A percentile compares a stretch with the other conserved stretches of the same genome.
phyloP scores from a whole-genome alignment of 2,797 vertebrate species.

The Antennarius maculatus region DNA sequence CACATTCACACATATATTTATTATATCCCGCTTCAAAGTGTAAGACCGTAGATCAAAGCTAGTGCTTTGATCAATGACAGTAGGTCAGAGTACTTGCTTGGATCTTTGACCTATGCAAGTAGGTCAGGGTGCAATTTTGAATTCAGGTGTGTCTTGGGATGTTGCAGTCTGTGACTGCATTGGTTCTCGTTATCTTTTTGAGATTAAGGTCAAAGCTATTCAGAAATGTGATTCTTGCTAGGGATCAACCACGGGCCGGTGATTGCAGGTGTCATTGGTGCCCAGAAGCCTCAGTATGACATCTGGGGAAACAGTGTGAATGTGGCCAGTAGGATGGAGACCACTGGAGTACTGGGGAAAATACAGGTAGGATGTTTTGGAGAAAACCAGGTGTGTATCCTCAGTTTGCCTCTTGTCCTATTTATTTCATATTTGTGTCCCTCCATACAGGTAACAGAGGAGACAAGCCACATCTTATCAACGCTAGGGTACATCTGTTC shows the following conservation, averaged over 20 bases:
- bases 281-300: slow-evolving; percentile 97
- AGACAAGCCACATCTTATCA: slow-evolving; percentile 88
- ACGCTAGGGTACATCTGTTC: slow-evolving; percentile 93
- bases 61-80: too few relatives aligned
- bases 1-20: too few relatives aligned
- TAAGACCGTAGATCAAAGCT: too few relatives aligned
- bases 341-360: slow-evolving; percentile 94
- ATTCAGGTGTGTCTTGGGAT: too few relatives aligned
- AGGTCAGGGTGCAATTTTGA: too few relatives aligned
- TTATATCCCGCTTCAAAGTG: too few relatives aligned
- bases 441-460: slow-evolving; percentile 90
- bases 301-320: slow-evolving; percentile 99
- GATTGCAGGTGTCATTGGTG: slow-evolving; percentile 97
- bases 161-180: too few relatives aligned
- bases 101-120: too few relatives aligned
- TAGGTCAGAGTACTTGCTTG: too few relatives aligned
- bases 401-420: not conserved
- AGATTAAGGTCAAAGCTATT: not conserved
- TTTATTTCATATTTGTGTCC: not conserved
- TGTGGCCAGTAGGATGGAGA: slow-evolving; percentile 98
- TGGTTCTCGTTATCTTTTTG: too few relatives aligned
- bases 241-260: slow-evolving; percentile 97
- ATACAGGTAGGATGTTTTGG: slow-evolving; percentile 85
- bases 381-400: not conserved
- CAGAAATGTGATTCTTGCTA: slow-evolving; percentile 44